These are phyloP conservation scores for Perithous albicinctus DNA, from an alignment of 2,888 invertebrate genomes.

Conservation along the genomic window DNA sequence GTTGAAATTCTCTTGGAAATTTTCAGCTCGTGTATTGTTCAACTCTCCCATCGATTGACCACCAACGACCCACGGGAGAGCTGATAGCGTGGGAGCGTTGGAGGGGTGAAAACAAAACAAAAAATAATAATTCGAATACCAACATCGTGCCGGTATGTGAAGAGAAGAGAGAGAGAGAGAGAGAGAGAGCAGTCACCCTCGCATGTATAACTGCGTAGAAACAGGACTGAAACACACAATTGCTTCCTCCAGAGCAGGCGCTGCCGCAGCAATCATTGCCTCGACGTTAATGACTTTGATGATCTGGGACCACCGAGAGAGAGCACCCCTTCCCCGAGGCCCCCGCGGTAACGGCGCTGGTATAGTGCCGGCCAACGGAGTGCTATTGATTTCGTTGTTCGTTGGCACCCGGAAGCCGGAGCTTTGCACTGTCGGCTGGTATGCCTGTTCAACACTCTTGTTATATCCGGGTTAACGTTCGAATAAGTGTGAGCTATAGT, in stretches of 20 bases:
- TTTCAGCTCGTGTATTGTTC: no score
- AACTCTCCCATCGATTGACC: conserved; percentile 4
- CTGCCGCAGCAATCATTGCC: conserved; percentile 61
- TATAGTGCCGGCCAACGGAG: conserved; percentile 5
- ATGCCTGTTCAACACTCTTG: conserved; percentile 26
- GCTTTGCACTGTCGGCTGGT: conserved; percentile 40
- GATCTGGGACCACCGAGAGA: conserved; percentile 63
- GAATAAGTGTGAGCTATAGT: conserved; percentile 1
- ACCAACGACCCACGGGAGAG: background rate
- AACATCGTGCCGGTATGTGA: background rate
- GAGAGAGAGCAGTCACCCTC: no score
- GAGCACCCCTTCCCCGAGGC: no score
- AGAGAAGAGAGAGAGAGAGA: no score
- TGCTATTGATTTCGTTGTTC: conserved; percentile 74
- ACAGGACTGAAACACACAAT: conserved; percentile 1
- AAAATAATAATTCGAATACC: background rate
- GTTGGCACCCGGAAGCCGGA: conserved; percentile 59
- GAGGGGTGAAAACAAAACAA: background rate
- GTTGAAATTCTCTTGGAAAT: no score
- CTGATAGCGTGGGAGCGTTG: no score
- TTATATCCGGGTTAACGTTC: conserved; percentile 49
- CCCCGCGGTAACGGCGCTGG: conserved; percentile 12
- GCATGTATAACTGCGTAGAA: no score
- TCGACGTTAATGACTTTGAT: conserved; percentile 74
- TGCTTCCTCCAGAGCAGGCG: conserved; percentile 18